phyloP scores from a whole-genome alignment of 2,113 vertebrate species.

The Gobiocypris rarus region DNA sequence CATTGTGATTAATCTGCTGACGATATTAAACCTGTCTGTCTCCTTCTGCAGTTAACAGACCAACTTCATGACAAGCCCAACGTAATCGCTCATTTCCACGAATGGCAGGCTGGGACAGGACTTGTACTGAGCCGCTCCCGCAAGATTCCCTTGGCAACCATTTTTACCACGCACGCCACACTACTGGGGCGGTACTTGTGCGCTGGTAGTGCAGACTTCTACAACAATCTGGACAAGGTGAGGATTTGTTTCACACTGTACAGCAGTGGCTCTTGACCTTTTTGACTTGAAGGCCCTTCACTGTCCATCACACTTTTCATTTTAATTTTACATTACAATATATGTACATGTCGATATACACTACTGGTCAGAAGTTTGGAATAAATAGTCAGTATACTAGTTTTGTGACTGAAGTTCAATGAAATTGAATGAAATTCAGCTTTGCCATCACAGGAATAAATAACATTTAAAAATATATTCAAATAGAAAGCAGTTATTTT shows the following conservation, averaged over 20 bases:
- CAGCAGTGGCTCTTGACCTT: neutral
- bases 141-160: conserved; percentile 87
- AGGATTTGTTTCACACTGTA: neutral
- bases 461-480: neutral
- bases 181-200: conserved; percentile 93
- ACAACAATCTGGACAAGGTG: conserved; percentile 94
- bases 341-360: too few species aligned
- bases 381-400: too few species aligned
- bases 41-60: conserved; percentile 80
- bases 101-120: conserved; percentile 93
- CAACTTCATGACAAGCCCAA: conserved; percentile 79
- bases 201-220: conserved; percentile 93
- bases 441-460: neutral
- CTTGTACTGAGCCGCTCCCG: conserved; percentile 84
- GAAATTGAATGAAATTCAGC: too few species aligned
- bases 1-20: neutral
- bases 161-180: conserved; percentile 96
- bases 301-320: neutral
- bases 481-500: too few species aligned
- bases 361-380: too few species aligned
- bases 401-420: too few species aligned
- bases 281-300: neutral
- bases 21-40: neutral
- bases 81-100: conserved; percentile 90
- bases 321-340: neutral